Evolutionary conservation across 2,888 invertebrate genomes (phyloP).

Genomic region (Zele albiditarsus): DNA sequence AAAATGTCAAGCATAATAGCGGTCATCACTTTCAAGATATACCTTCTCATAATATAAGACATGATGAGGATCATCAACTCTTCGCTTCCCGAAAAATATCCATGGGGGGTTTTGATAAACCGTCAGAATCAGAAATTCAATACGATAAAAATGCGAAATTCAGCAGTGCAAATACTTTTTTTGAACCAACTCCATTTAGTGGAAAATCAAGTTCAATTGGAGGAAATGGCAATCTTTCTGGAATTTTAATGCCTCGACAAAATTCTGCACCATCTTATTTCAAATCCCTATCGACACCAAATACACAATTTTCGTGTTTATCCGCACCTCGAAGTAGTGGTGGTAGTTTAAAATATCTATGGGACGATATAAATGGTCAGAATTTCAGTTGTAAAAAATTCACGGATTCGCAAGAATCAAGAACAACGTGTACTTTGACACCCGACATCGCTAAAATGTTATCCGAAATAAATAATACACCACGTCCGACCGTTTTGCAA

Average conservation of each 20-base stretch:
- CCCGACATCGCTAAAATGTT: not conserved
- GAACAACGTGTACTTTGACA: not conserved
- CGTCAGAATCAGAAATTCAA: not conserved
- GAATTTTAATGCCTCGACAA: not conserved
- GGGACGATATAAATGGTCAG: conserved; percentile 13
- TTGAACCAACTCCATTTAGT: not conserved
- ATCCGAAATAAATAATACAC: too few relatives aligned
- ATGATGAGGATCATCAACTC: not conserved
- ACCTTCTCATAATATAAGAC: not conserved
- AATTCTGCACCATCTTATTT: not conserved
- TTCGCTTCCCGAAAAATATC: not conserved
- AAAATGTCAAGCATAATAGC: not conserved
- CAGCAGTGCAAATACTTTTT: not conserved
- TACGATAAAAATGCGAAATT: not conserved
- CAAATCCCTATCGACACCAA: not conserved
- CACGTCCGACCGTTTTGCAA: not conserved
- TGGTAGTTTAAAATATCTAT: conserved; percentile 8
- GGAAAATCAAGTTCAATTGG: not conserved
- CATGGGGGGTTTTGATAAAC: not conserved
- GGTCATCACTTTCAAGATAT: not conserved
- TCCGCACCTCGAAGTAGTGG: not conserved
- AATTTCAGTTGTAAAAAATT: conserved; percentile 1
- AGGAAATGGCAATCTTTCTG: not conserved
- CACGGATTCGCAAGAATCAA: not conserved
- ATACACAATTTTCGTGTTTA: not conserved